A percentile compares a stretch with the other conserved stretches of the same genome.
phyloP scores from a whole-genome alignment of 1,140 invertebrate genomes.

The Drosophila busckii region DNA sequence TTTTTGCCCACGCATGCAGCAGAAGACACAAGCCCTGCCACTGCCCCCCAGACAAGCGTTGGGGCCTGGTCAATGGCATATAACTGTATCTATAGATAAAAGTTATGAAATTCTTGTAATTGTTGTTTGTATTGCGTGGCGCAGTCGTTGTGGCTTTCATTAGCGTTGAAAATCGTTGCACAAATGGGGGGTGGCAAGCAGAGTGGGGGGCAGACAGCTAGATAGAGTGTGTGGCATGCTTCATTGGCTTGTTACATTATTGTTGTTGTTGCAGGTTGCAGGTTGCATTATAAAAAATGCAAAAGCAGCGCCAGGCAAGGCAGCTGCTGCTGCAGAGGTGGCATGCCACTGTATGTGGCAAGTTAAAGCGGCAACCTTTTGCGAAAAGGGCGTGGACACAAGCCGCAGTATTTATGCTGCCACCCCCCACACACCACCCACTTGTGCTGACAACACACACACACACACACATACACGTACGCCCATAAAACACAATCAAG shows the following conservation, averaged over 20 bases:
- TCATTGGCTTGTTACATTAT: constrained; percentile 76
- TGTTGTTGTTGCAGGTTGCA: no score
- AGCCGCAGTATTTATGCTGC: constrained; percentile 68
- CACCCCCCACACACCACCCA: not conserved
- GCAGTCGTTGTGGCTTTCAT: constrained; percentile 9
- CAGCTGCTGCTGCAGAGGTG: constrained; percentile 35
- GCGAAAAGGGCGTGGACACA: constrained; percentile 56
- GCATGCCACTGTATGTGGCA: not conserved
- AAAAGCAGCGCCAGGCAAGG: constrained; percentile 37
- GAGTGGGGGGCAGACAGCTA: constrained; percentile 8
- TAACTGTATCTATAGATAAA: not conserved
- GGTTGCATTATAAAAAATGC: constrained; percentile 73
- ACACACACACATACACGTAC: constrained; percentile 27
- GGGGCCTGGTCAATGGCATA: no score
- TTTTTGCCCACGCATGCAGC: constrained; percentile 3
- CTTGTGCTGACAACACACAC: not conserved
- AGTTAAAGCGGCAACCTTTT: not conserved
- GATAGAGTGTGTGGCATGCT: constrained; percentile 58
- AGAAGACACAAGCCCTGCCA: not conserved
- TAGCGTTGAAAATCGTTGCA: constrained; percentile 59
- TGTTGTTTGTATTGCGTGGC: constrained; percentile 10
- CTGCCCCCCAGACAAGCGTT: no score
- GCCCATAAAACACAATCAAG: constrained; percentile 75
- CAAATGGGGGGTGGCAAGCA: constrained; percentile 20
- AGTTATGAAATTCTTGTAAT: constrained; percentile 21